phyloP scores from a whole-genome alignment of 2,797 vertebrate genomes.

The Manis javanica region DNA sequence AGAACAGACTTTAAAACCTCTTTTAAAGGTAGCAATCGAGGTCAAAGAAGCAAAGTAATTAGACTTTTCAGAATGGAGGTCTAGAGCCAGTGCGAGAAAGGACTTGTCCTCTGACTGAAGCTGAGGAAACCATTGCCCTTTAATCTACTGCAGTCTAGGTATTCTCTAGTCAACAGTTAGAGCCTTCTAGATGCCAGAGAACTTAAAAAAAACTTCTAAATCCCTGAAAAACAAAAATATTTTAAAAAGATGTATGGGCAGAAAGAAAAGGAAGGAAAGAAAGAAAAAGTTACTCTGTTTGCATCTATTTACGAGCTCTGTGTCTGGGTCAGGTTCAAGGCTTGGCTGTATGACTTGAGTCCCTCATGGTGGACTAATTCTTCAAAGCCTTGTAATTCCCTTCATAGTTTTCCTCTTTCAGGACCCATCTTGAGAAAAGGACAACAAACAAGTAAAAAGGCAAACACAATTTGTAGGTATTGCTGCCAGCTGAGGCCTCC shows the following conservation, averaged over 20 bases:
- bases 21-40: conserved; percentile 70
- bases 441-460: not conserved
- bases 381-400: not conserved
- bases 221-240: not conserved
- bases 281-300: not conserved
- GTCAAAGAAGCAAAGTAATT: conserved; percentile 64
- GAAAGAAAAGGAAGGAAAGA: not conserved
- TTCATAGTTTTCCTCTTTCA: not conserved
- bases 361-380: not conserved
- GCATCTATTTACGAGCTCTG: not conserved
- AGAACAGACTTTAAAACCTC: not conserved
- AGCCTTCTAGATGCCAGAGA: not conserved
- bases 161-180: not conserved
- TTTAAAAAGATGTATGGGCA: not conserved
- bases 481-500: not conserved
- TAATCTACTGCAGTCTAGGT: not conserved
- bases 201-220: not conserved
- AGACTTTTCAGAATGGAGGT: conserved; percentile 19
- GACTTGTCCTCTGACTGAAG: conserved; percentile 43
- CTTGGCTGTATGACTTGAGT: not conserved
- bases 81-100: conserved; percentile 41
- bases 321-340: not conserved
- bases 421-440: not conserved
- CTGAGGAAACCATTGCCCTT: not conserved
- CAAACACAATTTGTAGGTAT: conserved; percentile 13